Conservation (phyloP, 2,888 invertebrate species). For the Lysandra bellargus region DNA sequence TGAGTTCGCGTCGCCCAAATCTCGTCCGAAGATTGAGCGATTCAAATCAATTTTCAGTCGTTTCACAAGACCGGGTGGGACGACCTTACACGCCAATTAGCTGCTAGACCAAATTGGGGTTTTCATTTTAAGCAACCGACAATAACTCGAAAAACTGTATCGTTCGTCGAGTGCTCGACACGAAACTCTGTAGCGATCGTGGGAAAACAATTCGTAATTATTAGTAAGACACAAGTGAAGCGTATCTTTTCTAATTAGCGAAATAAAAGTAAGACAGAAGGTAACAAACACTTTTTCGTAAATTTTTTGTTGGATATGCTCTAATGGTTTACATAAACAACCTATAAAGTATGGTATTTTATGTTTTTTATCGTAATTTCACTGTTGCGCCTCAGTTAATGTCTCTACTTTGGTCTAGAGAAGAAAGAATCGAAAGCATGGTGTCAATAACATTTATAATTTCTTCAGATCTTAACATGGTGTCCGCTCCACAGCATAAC, state of each 20-base stretch:
- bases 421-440: not conserved
- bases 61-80: conserved; percentile 25
- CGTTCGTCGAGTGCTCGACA: not conserved
- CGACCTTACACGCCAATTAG: conserved; percentile 26
- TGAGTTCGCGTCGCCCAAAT: not conserved
- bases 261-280: conserved; percentile 3
- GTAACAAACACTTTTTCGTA: not conserved
- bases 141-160: conserved; percentile 23
- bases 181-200: not conserved
- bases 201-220: conserved; percentile 9
- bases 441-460: not conserved
- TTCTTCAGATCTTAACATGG: not conserved
- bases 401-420: too few relatives aligned
- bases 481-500: too few relatives aligned
- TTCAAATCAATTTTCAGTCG: conserved; percentile 10
- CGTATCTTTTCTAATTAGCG: not conserved
- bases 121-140: conserved; percentile 22
- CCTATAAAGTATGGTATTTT: not conserved
- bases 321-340: not conserved
- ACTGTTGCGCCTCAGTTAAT: not conserved
- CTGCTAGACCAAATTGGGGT: conserved; percentile 24
- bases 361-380: not conserved
- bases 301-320: not conserved
- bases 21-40: not conserved
- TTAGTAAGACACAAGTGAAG: conserved; percentile 5